phyloP scores from a whole-genome alignment of 1,140 invertebrate species.

The Zaprionus tsacasi region DNA sequence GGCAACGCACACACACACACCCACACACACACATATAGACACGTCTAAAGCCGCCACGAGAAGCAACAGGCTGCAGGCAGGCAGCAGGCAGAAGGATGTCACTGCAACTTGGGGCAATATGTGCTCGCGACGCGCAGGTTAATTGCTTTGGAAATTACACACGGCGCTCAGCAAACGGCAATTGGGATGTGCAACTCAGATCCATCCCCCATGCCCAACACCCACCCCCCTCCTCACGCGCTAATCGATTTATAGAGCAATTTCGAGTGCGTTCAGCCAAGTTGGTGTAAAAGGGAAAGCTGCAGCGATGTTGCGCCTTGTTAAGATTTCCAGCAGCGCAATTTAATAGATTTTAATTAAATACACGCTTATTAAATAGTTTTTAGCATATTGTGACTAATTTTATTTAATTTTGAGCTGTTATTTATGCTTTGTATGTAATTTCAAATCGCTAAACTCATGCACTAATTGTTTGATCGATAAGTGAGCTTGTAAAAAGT shows the following conservation, averaged over 20 bases:
- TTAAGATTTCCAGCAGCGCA: conserved; percentile 12
- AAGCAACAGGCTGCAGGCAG: conserved; percentile 56
- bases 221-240: conserved; percentile 4
- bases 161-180: conserved; percentile 53
- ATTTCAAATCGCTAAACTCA: background rate
- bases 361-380: background rate
- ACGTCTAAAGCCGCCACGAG: background rate
- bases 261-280: conserved; percentile 32
- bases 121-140: conserved; percentile 48
- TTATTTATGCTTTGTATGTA: background rate
- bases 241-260: conserved; percentile 52
- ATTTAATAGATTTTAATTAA: conserved; percentile 20
- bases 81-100: conserved; percentile 43
- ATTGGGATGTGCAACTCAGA: conserved; percentile 38
- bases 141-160: conserved; percentile 80
- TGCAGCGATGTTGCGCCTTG: background rate
- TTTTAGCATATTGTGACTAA: background rate
- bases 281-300: background rate
- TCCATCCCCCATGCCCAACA: background rate
- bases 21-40: conserved; percentile 3
- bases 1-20: conserved; percentile 22
- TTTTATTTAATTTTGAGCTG: background rate
- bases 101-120: conserved; percentile 47
- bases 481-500: too few species aligned
- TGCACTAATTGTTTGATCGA: too few species aligned